Evolutionary conservation across 2,888 invertebrate genomes (phyloP), one percentile per base, ranked within the genome.

Genomic region (Zelleria hepariella): DNA sequence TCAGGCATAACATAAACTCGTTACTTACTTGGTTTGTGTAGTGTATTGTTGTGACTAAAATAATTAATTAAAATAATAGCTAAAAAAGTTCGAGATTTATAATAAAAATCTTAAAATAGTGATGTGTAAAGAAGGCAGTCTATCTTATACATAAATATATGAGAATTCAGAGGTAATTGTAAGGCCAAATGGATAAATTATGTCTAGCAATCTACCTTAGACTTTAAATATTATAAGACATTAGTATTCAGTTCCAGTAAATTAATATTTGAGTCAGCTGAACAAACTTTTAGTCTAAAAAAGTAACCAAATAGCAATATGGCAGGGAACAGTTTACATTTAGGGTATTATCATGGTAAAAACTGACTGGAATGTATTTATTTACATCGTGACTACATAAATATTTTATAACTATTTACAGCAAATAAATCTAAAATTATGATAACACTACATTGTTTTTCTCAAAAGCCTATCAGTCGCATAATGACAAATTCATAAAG

Each of bases 51-150:
- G 32, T 42, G 15, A 42, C 32, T 42, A 42, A 42, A 20, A 23
- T 23, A 51, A 51, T 51, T 1, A 51, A 20, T 51, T 51, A 51
- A n/a, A 49, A 49, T 4, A 23, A 10, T 51, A 10, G 20, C 21
- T n/a, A 42, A 42, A 10, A 53, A 52, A 24, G 25, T 25, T 53
- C 23, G 53, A n/a, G 25, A 5, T 49, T 55, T 32, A 55, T 32
- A 24, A 32, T 56, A 32, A 56, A 42, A 58, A 58, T 15, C 58
- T 55, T 58, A 59, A 55, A 59, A 42, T 54, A 58, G 63, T 63
- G 63, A 63, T 63, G 63, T 61, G 47, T 61, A 63, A 58, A 58
- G 57, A 51, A 56, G 32, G 49, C 62, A 61, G 63, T 63, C 61
- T 63, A 60, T 23, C 48, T 55, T 32, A 32, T 32, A 32, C 32